Evolutionary conservation across 2,113 vertebrate species (phyloP).

Genomic region (Pteropus alecto): DNA sequence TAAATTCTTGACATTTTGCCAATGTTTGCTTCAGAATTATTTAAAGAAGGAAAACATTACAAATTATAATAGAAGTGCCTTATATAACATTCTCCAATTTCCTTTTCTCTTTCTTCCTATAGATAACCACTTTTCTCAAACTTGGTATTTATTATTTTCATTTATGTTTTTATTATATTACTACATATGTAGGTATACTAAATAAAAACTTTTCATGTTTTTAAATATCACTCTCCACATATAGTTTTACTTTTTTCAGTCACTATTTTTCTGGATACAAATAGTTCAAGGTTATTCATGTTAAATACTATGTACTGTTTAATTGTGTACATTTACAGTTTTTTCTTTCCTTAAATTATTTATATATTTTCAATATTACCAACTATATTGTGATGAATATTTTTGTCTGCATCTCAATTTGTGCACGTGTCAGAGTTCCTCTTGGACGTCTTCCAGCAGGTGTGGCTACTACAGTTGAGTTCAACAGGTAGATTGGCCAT

Average conservation of each 20-base stretch:
- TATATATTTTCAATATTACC: not conserved
- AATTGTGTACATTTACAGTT: not conserved
- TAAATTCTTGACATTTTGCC: not conserved
- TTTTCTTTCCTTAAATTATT: not conserved
- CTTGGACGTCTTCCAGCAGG: not conserved
- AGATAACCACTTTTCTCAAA: not conserved
- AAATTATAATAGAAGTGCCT: not conserved
- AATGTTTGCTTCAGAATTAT: not conserved
- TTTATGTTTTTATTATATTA: not conserved
- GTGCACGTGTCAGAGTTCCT: not conserved
- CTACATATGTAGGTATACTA: not conserved
- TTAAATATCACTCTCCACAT: not conserved
- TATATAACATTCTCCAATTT: not conserved
- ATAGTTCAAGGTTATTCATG: not conserved
- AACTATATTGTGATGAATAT: not conserved
- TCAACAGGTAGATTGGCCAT: not conserved
- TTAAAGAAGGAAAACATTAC: slow-evolving; percentile 6
- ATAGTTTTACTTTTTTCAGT: not conserved
- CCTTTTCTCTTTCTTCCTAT: not conserved
- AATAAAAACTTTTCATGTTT: not conserved
- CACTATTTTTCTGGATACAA: not conserved
- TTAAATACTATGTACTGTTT: not conserved
- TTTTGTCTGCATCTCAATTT: not conserved
- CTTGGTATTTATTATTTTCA: not conserved
- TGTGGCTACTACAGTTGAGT: not conserved